Evolutionary conservation across 2,113 vertebrate genomes (phyloP).

Genomic region (Glaucomys volans): DNA sequence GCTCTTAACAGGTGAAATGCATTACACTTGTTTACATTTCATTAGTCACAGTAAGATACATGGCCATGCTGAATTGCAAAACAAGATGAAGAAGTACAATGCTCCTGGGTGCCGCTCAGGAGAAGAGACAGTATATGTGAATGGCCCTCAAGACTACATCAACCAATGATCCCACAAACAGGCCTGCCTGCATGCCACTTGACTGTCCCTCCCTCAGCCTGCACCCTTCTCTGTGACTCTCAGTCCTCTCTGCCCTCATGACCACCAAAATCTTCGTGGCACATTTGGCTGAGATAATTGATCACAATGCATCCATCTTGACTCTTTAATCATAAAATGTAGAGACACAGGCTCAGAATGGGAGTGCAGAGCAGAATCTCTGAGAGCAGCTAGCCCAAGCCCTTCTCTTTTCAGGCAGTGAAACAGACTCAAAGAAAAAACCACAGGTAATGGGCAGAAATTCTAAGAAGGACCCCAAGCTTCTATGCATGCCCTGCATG

Average conservation of each 20-base stretch:
- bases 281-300: background rate
- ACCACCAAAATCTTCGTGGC: background rate
- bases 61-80: background rate
- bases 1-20: background rate
- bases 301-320: background rate
- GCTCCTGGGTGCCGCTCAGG: background rate
- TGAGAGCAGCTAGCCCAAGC: background rate
- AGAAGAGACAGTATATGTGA: background rate
- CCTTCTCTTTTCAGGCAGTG: background rate
- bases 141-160: background rate
- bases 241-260: background rate
- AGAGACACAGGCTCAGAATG: background rate
- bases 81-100: background rate
- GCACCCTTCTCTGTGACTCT: background rate
- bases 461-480: background rate
- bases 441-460: background rate
- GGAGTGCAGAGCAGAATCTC: background rate
- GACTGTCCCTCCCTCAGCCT: background rate
- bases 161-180: no score
- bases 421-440: background rate
- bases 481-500: accelerated
- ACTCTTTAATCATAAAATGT: background rate
- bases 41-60: background rate
- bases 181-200: background rate
- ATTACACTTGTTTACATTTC: background rate